Base-by-base conservation (phyloP, 1,140 invertebrate species). In the Littorina saxatilis region DNA sequence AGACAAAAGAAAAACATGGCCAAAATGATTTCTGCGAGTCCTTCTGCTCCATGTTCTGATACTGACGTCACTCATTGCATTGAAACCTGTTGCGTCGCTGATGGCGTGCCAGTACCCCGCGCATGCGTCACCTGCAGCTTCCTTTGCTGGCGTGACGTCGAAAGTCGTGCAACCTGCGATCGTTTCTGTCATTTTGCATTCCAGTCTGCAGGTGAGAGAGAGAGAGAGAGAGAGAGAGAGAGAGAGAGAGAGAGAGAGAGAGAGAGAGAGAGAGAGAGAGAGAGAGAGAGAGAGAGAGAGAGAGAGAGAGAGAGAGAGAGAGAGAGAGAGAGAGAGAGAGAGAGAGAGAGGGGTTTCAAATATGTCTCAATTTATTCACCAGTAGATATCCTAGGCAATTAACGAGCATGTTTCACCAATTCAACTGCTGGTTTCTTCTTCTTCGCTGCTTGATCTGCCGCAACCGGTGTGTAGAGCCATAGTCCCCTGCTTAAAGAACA, bases 281-380 rank as follows among this genome's bases (percentile, higher is more conserved):
- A 27, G 61, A 2, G 61, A 27, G 61, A 27, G 61, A 27, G 27
- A 29, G 61, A 29, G n/a, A 29, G n/a, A 29, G n/a, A 63, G 61
- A 63, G n/a, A 63, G 61, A 63, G 61, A 32, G 61, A 63, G 61
- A 63, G 61, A 63, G 61, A 63, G 61, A 63, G 61, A 58, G 61
- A 63, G n/a, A 63, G 61, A 63, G 61, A 63, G 5, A 63, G 61
- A 63, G 61, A 29, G 61, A 29, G n/a, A 29, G 61, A 29, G 61
- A 63, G 52, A 58, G 5, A 4, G 5, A 9, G 52, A 23, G 20
- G 2, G 20, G 2, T 9, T n/a, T 9, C 52, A 58, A 3, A 58
- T 3, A 58, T 20, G n/a, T n/a, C n/a, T n/a, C n/a, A n/a, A n/a
- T n/a, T n/a, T 3, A 9, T 58, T 17, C 52, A 58, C 20, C 20